Evolutionary conservation across 2,888 invertebrate species (phyloP).

Genomic region (Aproaerema taeniolella): DNA sequence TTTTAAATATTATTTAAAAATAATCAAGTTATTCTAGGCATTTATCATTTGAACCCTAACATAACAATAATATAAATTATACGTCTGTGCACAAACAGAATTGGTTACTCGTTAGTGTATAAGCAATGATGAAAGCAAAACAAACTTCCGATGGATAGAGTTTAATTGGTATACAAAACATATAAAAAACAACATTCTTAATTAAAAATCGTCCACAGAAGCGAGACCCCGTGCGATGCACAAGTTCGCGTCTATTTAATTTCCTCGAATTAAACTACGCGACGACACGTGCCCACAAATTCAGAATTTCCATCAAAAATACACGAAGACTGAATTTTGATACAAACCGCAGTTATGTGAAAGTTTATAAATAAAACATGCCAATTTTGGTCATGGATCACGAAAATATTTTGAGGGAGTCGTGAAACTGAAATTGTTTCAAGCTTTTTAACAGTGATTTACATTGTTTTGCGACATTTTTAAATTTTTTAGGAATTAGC

Average conservation of each 20-base stretch:
- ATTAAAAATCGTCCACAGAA: too few relatives aligned
- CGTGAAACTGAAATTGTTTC: slow-evolving; percentile 7
- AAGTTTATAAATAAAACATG: slow-evolving; percentile 5
- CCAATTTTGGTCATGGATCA: neutral
- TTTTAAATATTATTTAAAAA: neutral
- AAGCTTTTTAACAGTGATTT: slow-evolving; percentile 5
- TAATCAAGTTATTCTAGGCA: neutral
- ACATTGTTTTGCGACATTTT: neutral
- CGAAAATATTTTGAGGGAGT: slow-evolving; percentile 3
- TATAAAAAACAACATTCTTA: too few relatives aligned
- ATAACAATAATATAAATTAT: neutral
- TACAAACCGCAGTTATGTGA: neutral
- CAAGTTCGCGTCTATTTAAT: too few relatives aligned
- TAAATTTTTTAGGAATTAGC: too few relatives aligned
- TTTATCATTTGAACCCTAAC: neutral
- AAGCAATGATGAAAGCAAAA: too few relatives aligned
- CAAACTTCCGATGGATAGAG: too few relatives aligned
- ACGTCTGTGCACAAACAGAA: too few relatives aligned
- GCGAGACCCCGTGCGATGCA: too few relatives aligned
- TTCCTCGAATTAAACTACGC: too few relatives aligned
- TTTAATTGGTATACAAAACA: too few relatives aligned
- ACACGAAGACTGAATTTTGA: neutral
- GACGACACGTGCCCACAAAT: too few relatives aligned
- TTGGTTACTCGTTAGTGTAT: too few relatives aligned
- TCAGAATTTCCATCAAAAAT: neutral